Percentiles rank a stretch among this genome's conserved stretches.
Conservation (phyloP, 2,888 invertebrate genomes). For the Melinaea menophilus region DNA sequence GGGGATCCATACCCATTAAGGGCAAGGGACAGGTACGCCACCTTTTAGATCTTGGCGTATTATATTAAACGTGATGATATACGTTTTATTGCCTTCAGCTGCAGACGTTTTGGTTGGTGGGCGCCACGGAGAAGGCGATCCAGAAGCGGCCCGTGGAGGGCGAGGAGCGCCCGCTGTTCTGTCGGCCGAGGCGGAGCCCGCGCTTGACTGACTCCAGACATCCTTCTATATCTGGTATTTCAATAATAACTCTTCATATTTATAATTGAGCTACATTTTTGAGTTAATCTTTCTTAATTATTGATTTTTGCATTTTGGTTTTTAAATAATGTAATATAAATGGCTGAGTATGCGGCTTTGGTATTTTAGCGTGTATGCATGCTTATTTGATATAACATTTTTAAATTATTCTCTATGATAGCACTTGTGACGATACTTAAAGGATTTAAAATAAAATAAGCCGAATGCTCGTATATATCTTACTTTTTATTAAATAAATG, state of each 20-base stretch:
- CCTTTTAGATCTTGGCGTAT: not conserved
- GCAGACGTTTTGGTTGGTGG: slow-evolving; percentile 86
- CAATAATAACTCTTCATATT: not conserved
- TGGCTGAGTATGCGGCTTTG: not conserved
- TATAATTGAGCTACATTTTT: slow-evolving; percentile 7
- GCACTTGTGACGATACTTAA: not conserved
- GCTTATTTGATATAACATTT: not conserved
- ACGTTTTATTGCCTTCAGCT: slow-evolving; percentile 65
- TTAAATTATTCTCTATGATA: not conserved
- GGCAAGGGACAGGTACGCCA: slow-evolving; percentile 84
- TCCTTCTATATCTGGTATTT: slow-evolving; percentile 83
- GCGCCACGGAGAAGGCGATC: slow-evolving; percentile 89
- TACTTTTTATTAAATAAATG: slow-evolving; percentile 1
- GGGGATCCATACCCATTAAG: slow-evolving; percentile 90
- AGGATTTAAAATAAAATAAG: slow-evolving; percentile 1
- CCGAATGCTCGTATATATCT: slow-evolving; percentile 1
- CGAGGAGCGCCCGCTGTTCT: slow-evolving; percentile 88
- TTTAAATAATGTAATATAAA: not conserved
- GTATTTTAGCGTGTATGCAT: not conserved
- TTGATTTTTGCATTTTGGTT: slow-evolving; percentile 19
- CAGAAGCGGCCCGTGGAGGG: slow-evolving; percentile 85
- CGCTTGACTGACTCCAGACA: slow-evolving; percentile 87
- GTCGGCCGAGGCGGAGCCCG: slow-evolving; percentile 88
- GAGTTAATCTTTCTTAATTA: not conserved
- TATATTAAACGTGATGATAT: not conserved